A percentile compares a stretch with the other conserved stretches of the same genome.
phyloP scores from a whole-genome alignment of 2,113 vertebrate genomes.

The Nanger granti region DNA sequence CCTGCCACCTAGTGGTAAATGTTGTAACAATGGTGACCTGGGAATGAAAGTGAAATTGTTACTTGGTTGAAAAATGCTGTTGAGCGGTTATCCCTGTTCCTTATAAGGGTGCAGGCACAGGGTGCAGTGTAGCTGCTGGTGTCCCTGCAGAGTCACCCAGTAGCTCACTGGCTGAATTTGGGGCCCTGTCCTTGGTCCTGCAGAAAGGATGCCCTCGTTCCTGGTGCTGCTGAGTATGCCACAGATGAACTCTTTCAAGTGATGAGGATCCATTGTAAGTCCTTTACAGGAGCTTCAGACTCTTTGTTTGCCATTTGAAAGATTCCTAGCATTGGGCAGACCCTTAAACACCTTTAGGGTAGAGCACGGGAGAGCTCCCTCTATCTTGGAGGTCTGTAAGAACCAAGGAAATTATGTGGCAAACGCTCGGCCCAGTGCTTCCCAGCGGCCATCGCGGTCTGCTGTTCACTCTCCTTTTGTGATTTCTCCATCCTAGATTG shows the following conservation, averaged over 20 bases:
- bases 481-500: neutral
- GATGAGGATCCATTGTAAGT: neutral
- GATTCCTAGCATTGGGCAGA: neutral
- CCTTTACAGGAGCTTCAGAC: neutral
- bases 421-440: neutral
- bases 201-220: neutral
- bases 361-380: neutral
- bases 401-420: neutral
- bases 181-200: neutral
- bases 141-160: neutral
- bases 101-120: neutral
- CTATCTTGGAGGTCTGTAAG: neutral
- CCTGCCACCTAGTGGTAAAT: slow-evolving; percentile 78
- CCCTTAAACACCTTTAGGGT: neutral
- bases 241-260: neutral
- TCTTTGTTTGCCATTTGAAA: neutral
- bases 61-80: neutral
- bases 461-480: neutral
- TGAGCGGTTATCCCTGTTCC: neutral
- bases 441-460: neutral
- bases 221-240: neutral
- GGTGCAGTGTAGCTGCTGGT: neutral
- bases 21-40: neutral
- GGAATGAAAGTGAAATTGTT: neutral
- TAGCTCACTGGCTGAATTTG: neutral